Evolutionary conservation across 2,888 invertebrate genomes (phyloP).

Genomic region (Troides oblongomaculatus): DNA sequence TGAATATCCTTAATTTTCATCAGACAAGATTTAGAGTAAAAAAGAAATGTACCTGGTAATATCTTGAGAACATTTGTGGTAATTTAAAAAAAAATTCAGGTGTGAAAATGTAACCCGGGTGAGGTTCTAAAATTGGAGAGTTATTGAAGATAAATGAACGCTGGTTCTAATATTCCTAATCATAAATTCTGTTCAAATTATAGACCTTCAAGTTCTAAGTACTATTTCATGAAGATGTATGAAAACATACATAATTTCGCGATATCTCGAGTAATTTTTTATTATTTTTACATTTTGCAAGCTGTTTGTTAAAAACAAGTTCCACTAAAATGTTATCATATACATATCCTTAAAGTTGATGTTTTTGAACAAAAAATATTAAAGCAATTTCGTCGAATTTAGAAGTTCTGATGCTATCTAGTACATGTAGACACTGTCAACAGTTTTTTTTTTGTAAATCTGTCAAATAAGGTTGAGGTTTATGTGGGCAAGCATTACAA

Average conservation of each 20-base stretch:
- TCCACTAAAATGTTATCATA: background rate
- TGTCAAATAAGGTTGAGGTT: background rate
- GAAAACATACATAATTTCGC: too few relatives aligned
- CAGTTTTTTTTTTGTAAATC: background rate
- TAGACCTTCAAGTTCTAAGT: background rate
- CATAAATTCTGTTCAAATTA: background rate
- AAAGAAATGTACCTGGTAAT: too few relatives aligned
- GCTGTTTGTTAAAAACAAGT: background rate
- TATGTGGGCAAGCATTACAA: background rate
- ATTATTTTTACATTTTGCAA: background rate
- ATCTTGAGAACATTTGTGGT: too few relatives aligned
- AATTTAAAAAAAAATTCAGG: too few relatives aligned
- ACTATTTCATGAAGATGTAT: background rate
- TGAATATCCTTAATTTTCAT: too few relatives aligned
- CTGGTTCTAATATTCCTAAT: background rate
- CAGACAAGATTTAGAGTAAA: too few relatives aligned
- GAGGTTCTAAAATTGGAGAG: too few relatives aligned
- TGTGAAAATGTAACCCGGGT: too few relatives aligned
- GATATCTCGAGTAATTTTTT: background rate
- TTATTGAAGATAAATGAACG: too few relatives aligned
- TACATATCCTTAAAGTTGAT: background rate
- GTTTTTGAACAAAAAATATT: background rate
- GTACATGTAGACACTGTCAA: background rate
- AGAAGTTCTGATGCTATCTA: background rate
- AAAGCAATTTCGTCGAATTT: background rate